Evolutionary conservation across 2,888 invertebrate genomes (phyloP).

Genomic region (Cosmia pyralina): DNA sequence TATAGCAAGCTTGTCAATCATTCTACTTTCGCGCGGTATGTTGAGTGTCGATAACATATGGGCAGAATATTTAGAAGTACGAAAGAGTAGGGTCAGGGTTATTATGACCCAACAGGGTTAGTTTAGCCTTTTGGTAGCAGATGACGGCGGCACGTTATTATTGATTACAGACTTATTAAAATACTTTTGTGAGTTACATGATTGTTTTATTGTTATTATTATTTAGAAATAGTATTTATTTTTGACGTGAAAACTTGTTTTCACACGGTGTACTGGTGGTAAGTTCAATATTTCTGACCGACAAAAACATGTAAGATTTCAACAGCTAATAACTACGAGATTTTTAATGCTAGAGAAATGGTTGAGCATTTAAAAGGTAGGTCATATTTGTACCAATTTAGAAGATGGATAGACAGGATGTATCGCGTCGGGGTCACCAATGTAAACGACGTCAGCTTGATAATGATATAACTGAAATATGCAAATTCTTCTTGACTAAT

Average conservation of each 20-base stretch:
- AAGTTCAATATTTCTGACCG: neutral
- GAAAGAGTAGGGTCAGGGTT: neutral
- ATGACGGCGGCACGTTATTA: neutral
- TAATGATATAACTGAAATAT: too few species aligned
- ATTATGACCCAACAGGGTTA: neutral
- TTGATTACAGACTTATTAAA: neutral
- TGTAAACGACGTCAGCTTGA: too few species aligned
- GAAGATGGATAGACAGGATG: too few species aligned
- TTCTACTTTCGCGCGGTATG: neutral
- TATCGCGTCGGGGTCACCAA: too few species aligned
- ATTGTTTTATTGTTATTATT: neutral
- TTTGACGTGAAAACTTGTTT: neutral
- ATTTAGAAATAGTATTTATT: neutral
- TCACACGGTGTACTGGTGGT: neutral
- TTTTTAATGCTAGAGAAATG: too few species aligned
- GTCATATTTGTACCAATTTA: too few species aligned
- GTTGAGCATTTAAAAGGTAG: neutral
- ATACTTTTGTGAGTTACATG: neutral
- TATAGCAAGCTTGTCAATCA: neutral
- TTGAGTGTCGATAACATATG: conserved; percentile 10
- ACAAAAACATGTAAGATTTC: neutral
- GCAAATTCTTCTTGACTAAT: too few species aligned
- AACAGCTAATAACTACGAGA: neutral
- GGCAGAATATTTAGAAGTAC: conserved; percentile 5
- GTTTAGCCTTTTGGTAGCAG: neutral